Evolutionary conservation across 1,140 invertebrate species (phyloP).

Genomic region (Magallana angulata): DNA sequence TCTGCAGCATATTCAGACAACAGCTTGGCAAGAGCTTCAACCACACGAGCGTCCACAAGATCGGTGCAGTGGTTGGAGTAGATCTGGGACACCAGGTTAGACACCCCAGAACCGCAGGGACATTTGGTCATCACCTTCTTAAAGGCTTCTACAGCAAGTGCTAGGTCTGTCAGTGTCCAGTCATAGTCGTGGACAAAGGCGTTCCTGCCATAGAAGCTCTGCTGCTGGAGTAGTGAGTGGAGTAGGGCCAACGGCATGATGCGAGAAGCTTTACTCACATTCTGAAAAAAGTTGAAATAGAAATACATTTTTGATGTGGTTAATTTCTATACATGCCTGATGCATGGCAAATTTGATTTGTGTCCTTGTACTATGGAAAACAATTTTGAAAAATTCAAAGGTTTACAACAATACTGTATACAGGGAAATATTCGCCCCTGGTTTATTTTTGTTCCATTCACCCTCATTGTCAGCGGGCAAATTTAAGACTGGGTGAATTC

Average conservation of each 20-base stretch:
- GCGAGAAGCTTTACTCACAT: slow-evolving; percentile 36
- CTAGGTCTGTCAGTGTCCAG: slow-evolving; percentile 73
- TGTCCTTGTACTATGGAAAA: too few species aligned
- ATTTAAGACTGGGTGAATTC: too few species aligned
- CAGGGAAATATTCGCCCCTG: too few species aligned
- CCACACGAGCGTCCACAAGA: slow-evolving; percentile 60
- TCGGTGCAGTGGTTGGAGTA: slow-evolving; percentile 73
- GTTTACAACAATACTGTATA: too few species aligned
- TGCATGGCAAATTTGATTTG: too few species aligned
- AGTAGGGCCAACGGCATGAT: slow-evolving; percentile 74
- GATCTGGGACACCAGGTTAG: slow-evolving; percentile 65
- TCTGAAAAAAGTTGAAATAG: neutral
- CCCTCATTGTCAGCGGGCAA: too few species aligned
- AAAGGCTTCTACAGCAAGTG: slow-evolving; percentile 66
- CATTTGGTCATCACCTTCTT: slow-evolving; percentile 64
- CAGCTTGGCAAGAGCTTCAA: slow-evolving; percentile 60
- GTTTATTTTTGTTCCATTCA: too few species aligned
- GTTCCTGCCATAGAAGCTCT: slow-evolving; percentile 71
- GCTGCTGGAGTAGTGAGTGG: slow-evolving; percentile 71
- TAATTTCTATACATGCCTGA: too few species aligned
- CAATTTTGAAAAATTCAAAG: too few species aligned
- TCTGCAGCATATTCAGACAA: slow-evolving; percentile 57
- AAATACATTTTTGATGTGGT: too few species aligned
- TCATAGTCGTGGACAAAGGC: slow-evolving; percentile 67
- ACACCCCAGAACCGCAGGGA: slow-evolving; percentile 49